phyloP scores from a whole-genome alignment of 2,797 vertebrate species.

The Danio kyathit region DNA sequence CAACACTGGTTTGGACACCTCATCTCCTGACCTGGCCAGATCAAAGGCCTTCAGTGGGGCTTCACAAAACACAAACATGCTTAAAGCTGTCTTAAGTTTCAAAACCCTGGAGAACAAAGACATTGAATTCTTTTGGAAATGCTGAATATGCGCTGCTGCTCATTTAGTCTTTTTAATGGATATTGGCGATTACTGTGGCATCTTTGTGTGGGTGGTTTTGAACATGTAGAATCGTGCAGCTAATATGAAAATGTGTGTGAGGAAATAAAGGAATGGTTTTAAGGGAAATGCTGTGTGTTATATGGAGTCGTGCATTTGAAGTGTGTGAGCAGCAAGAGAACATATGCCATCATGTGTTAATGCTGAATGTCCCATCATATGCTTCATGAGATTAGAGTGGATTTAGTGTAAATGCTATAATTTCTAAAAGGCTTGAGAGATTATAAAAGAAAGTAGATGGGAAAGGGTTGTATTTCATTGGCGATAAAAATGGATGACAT shows the following conservation, averaged over 20 bases:
- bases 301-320: neutral
- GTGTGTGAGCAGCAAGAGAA: neutral
- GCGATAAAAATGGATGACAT: neutral
- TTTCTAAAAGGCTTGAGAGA: constrained; percentile 12
- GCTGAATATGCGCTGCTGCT: neutral
- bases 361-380: constrained; percentile 19
- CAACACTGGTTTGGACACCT: constrained; percentile 16
- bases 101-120: neutral
- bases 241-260: constrained; percentile 10
- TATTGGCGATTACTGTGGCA: neutral
- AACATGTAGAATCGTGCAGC: constrained; percentile 14
- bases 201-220: constrained; percentile 18
- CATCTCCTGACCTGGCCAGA: constrained; percentile 2
- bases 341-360: constrained; percentile 8
- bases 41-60: neutral
- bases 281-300: neutral
- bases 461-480: neutral
- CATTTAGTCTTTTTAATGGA: neutral
- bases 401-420: constrained; percentile 27
- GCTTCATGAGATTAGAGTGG: constrained; percentile 37
- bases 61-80: neutral
- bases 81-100: neutral
- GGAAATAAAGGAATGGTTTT: constrained; percentile 14
- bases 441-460: neutral
- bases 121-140: neutral